Percentiles rank a stretch among this genome's conserved stretches.
Conservation (phyloP, 2,888 invertebrate genomes). For the Peribatodes rhomboidaria region DNA sequence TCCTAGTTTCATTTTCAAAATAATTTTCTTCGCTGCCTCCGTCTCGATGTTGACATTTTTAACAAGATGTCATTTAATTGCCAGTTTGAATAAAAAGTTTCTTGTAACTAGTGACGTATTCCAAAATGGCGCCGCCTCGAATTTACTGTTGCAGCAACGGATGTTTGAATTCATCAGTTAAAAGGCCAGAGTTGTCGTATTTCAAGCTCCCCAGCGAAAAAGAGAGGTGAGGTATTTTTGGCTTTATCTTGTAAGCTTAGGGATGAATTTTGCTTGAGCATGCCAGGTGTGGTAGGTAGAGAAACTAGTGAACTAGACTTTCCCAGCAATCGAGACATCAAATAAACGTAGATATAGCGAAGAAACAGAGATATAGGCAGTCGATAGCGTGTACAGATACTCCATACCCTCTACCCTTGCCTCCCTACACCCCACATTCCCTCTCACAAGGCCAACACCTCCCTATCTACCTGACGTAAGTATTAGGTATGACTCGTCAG, state of each 20-base stretch:
- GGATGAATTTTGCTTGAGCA: not conserved
- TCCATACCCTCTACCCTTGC: not conserved
- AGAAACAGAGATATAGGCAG: not conserved
- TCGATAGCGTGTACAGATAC: not conserved
- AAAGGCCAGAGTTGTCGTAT: conserved; percentile 34
- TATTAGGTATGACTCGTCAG: not conserved
- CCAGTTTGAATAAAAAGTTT: not conserved
- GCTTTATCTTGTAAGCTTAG: not conserved
- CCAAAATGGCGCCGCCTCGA: conserved; percentile 25
- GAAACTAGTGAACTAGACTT: not conserved
- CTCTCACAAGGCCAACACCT: too few relatives aligned
- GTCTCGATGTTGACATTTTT: too few relatives aligned
- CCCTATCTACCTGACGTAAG: not conserved
- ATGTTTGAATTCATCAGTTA: conserved; percentile 39
- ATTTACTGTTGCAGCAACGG: conserved; percentile 32
- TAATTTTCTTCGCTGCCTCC: too few relatives aligned
- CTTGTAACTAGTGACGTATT: not conserved
- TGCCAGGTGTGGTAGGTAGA: not conserved
- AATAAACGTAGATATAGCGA: not conserved
- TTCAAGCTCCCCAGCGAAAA: conserved; percentile 33
- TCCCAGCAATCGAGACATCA: not conserved
- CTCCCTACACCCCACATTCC: not conserved
- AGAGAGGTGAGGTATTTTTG: conserved; percentile 26
- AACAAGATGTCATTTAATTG: not conserved
- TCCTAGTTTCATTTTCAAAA: too few relatives aligned